Conservation (phyloP, 2,113 vertebrate genomes). For the Misgurnus mizolepis region DNA sequence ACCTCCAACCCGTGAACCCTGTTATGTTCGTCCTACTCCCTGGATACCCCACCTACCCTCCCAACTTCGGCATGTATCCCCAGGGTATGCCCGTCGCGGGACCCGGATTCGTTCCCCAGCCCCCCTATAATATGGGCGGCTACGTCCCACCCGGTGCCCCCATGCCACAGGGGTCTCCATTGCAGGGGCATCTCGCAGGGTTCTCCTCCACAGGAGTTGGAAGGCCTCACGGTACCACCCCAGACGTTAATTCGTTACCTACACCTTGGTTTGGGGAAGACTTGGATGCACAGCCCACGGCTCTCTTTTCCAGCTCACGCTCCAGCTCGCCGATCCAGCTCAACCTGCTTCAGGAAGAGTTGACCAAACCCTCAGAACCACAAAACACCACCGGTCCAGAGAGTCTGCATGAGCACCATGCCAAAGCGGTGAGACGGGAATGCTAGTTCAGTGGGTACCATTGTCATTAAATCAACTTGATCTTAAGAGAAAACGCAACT, state of each 20-base stretch:
- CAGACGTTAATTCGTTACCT: conserved; percentile 15
- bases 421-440: conserved; percentile 59
- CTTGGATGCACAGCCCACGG: conserved; percentile 49
- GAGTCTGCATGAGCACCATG: conserved; percentile 65
- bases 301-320: conserved; percentile 74
- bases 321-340: conserved; percentile 87
- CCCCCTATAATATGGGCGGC: conserved; percentile 56
- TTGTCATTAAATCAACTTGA: too few relatives aligned
- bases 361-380: conserved; percentile 69
- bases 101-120: conserved; percentile 19
- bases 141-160: conserved; percentile 32
- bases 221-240: neutral
- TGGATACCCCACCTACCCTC: conserved; percentile 64
- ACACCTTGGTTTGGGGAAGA: conserved; percentile 50
- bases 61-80: conserved; percentile 66
- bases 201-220: neutral
- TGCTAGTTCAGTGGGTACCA: neutral
- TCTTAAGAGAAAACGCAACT: too few relatives aligned
- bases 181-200: conserved; percentile 49
- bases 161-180: neutral
- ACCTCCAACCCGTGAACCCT: conserved; percentile 55
- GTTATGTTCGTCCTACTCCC: conserved; percentile 81
- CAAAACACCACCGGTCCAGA: conserved; percentile 61
- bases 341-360: conserved; percentile 83
- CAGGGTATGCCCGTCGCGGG: conserved; percentile 42